Base-by-base conservation (phyloP, 1,140 invertebrate species). In the Ruditapes philippinarum region DNA sequence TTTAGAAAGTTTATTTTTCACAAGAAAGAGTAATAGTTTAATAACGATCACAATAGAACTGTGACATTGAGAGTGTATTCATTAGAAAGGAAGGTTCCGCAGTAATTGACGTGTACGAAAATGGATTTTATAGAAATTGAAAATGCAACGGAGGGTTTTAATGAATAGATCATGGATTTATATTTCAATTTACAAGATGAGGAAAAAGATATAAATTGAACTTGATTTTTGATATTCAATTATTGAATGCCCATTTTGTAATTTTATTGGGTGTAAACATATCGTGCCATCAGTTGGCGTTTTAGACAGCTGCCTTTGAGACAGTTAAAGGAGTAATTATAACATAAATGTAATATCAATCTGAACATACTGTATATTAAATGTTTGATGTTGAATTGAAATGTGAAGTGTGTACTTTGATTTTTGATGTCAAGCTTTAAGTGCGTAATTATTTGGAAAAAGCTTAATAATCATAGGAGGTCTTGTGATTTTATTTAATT, bases 141-240 rank as follows among this genome's bases (percentile, higher is more conserved):
- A 70, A 36, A 70, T 70, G 65, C 65, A 70, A 28, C 14, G 33
- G n/a, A n/a, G n/a, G 38, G 38, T 1, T 1, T 2, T 36, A 28
- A 17, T 70, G 65, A 38, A 70, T 70, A 70, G 65, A 70, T 38
- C 9, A 28, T 70, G 65, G 33, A 70, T 70, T 70, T 70, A 70
- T 38, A 70, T 70, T 70, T 70, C 65, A 70, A 70, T 36, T 40
- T 70, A 70, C 28, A 70, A 70, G 65, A 70, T 70, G 65, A 70
- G 65, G 65, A 70, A 36, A 45, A 70, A 70, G 65, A 70, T 70
- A 38, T 70, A 70, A 65, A 38, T 28, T 36, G 38, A 36, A 38
- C 17, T 38, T 70, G 65, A 40, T 38, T 22, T 28, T 70, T 70
- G 33, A 70, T 70, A 28, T 70, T 70, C 65, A 70, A 38, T 70